Evolutionary conservation across 2,888 invertebrate genomes (phyloP), one percentile per base, ranked within the genome.

Genomic region (Cryptosula pallasiana): DNA sequence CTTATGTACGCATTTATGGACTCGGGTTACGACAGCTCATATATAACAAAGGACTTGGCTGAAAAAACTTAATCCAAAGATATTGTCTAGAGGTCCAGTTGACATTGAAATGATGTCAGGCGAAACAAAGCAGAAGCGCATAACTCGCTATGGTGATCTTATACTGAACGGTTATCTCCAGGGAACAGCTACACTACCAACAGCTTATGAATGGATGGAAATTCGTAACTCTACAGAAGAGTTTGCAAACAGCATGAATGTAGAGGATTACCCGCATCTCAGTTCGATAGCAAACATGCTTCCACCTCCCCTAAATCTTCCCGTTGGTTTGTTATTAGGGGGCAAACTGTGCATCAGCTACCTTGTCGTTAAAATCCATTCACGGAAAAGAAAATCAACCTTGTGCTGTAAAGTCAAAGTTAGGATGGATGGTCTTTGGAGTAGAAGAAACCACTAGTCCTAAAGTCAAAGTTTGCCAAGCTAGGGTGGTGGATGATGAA

Each of bases 21-120:
- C n/a, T 57, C 57, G n/a, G 57, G 3, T 57, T 57, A 5, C 5
- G 57, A 13, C 25, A 13, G 25, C 25, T 57, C 57, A 9, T 57
- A n/a, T 23, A 57, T 57, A 13, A 57, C 57, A n/a, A 25, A 13
- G 16, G 23, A 5, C n/a, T n/a, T 57, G n/a, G 57, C 25, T 13
- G 25, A 57, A 5, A 57, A 9, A 5, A 5, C n/a, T 57, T n/a
- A n/a, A 57, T n/a, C 25, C 5, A 23, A 57, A 23, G 9, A 45
- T 45, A 45, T n/a, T n/a, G n/a, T n/a, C 45, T 5, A 57, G 5
- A 57, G 25, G n/a, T 5, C 13, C 5, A n/a, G 25, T 57, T n/a
- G 57, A 25, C 25, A 57, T 57, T 5, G 25, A 57, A 57, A 57
- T n/a, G 5, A 57, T 57, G 57, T n/a, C 23, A n/a, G 57, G 57